A percentile compares a stretch with the other conserved stretches of the same genome.
These are phyloP conservation scores for Scartelaos histophorus DNA, from an alignment of 2,113 vertebrate species.

Conservation along the genomic window DNA sequence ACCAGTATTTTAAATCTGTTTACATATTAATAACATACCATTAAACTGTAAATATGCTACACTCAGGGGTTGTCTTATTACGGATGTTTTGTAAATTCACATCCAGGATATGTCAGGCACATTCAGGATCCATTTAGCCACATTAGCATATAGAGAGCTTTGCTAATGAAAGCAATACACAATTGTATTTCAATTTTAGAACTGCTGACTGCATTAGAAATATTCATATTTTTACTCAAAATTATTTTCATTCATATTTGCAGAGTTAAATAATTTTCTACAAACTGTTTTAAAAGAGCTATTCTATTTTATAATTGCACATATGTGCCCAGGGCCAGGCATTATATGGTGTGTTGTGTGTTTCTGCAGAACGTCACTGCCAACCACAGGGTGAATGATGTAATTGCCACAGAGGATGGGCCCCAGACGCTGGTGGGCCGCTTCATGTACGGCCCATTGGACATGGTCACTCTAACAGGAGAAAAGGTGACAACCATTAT, in stretches of 20 bases:
- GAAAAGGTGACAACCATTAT: slow-evolving; percentile 84
- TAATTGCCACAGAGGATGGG: slow-evolving; percentile 90
- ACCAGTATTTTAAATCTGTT: neutral
- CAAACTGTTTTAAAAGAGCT: neutral
- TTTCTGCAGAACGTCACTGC: slow-evolving; percentile 88
- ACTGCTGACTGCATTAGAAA: neutral
- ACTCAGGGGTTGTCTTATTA: no score
- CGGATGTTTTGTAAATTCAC: neutral
- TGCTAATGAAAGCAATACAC: neutral
- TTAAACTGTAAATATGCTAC: neutral
- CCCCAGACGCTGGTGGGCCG: slow-evolving; percentile 91
- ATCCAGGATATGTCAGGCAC: neutral
- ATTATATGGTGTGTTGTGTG: neutral
- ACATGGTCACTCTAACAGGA: slow-evolving; percentile 97
- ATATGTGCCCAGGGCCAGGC: neutral
- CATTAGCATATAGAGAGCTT: neutral
- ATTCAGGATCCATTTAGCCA: neutral
- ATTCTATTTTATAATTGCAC: neutral
- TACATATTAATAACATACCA: neutral
- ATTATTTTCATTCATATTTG: neutral
- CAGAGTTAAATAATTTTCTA: neutral
- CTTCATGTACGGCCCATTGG: slow-evolving; percentile 97
- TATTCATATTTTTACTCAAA: neutral
- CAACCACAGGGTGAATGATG: slow-evolving; percentile 93
- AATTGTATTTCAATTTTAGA: neutral